phyloP scores from a whole-genome alignment of 2,888 invertebrate species.

The Dermolepida albohirtum region DNA sequence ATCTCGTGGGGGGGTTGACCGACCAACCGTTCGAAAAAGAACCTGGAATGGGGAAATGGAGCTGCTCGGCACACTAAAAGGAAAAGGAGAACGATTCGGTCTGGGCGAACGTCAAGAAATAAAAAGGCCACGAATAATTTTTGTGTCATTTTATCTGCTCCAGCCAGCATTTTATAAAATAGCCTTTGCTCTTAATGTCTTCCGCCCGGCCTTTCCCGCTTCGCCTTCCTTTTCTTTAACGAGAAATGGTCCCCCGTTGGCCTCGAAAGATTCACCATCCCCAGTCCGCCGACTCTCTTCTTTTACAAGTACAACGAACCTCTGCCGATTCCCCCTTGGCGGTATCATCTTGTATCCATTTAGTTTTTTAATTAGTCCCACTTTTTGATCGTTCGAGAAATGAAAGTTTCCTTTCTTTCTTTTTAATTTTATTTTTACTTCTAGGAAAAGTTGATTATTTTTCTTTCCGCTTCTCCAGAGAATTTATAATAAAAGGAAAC shows the following conservation, averaged over 20 bases:
- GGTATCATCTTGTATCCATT: slow-evolving; percentile 16
- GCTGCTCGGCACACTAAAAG: background rate
- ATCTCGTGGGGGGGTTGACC: background rate
- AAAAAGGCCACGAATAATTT: slow-evolving; percentile 62
- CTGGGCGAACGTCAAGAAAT: slow-evolving; percentile 50
- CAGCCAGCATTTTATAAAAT: slow-evolving; percentile 62
- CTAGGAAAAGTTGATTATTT: no score
- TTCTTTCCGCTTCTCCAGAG: no score
- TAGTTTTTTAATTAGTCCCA: slow-evolving; percentile 16
- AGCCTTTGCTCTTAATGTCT: slow-evolving; percentile 56
- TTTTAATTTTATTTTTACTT: no score
- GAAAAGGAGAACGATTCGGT: no score
- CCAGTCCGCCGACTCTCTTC: background rate
- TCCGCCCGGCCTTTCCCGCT: slow-evolving; percentile 48
- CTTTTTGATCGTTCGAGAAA: no score
- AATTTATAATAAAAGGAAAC: no score
- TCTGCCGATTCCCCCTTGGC: background rate
- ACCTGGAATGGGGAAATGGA: background rate
- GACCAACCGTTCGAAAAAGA: slow-evolving; percentile 4
- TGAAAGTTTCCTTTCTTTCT: no score
- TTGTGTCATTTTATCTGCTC: slow-evolving; percentile 62
- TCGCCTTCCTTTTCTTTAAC: slow-evolving; percentile 1
- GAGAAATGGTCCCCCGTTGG: background rate
- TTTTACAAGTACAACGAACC: no score
- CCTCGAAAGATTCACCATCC: slow-evolving; percentile 6